A percentile compares a stretch with the other conserved stretches of the same genome.
phyloP scores from a whole-genome alignment of 2,113 vertebrate genomes.

The Phylloscopus trochiloides region DNA sequence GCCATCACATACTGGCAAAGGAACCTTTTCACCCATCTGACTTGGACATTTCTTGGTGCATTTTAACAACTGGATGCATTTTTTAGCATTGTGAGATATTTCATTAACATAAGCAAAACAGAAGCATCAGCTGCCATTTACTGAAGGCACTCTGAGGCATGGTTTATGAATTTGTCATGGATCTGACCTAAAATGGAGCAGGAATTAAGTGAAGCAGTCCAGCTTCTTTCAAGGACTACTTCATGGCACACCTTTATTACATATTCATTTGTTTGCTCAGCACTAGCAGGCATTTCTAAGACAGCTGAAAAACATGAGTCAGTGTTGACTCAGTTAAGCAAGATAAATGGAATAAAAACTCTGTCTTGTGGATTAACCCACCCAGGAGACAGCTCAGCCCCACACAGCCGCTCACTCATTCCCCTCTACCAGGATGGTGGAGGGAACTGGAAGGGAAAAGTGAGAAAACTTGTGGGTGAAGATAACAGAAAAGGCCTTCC shows the following conservation, averaged over 20 bases:
- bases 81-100: background rate
- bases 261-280: background rate
- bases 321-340: background rate
- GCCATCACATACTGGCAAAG: background rate
- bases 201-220: background rate
- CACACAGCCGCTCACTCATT: fast-evolving
- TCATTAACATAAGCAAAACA: background rate
- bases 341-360: background rate
- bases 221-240: background rate
- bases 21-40: background rate
- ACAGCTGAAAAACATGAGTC: background rate
- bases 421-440: no score
- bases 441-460: background rate
- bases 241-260: background rate
- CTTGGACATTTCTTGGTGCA: background rate
- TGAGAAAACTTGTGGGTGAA: background rate
- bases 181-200: background rate
- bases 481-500: background rate
- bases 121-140: background rate
- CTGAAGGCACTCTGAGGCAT: background rate
- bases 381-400: background rate
- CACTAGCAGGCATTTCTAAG: background rate
- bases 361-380: background rate
- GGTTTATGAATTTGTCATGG: background rate
- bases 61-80: background rate